A percentile compares a stretch with the other conserved stretches of the same genome.
phyloP scores from a whole-genome alignment of 2,113 vertebrate genomes.

The Heterotis niloticus region DNA sequence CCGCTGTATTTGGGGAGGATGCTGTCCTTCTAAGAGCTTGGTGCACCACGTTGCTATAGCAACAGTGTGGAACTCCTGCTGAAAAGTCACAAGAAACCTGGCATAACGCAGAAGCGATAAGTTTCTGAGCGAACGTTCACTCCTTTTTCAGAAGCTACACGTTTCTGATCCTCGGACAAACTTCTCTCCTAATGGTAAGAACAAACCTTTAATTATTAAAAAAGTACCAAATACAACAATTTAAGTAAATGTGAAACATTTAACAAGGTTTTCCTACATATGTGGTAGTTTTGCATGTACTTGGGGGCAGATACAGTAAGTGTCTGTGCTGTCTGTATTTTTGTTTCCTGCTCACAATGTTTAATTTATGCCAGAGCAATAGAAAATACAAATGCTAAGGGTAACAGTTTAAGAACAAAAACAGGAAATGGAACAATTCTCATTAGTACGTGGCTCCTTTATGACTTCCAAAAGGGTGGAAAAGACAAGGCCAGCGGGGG shows the following conservation, averaged over 20 bases:
- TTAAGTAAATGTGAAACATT: neutral
- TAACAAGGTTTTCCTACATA: no score
- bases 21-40: no score
- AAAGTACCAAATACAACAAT: neutral
- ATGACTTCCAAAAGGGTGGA: neutral
- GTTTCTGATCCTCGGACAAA: neutral
- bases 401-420: no score
- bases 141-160: constrained; percentile 18
- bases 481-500: no score
- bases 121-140: constrained; percentile 15
- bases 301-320: no score
- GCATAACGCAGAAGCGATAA: neutral
- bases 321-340: no score
- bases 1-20: no score
- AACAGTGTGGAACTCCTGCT: neutral
- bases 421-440: neutral
- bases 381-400: no score
- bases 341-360: no score
- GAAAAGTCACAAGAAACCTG: neutral
- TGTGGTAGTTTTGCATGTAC: no score
- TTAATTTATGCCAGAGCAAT: no score
- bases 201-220: neutral
- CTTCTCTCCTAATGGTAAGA: constrained; percentile 9
- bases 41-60: no score
- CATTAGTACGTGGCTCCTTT: neutral